A percentile compares a stretch with the other conserved stretches of the same genome.
These are phyloP conservation scores for Anguilla pacifica DNA, from an alignment of 2,797 vertebrate species.

Conservation along the genomic window DNA sequence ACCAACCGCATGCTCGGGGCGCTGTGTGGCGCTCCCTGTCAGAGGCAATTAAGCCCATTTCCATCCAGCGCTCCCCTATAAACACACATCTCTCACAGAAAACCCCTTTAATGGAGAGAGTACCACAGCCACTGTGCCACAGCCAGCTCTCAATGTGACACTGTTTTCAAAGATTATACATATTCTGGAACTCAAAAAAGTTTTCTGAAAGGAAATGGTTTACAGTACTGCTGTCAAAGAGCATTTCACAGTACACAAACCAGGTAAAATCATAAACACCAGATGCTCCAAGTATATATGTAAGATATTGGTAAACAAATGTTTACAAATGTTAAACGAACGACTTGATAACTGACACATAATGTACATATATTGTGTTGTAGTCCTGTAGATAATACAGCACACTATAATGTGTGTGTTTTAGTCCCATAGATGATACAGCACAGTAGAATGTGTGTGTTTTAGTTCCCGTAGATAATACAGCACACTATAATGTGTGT, in stretches of 20 bases:
- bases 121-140: slow-evolving; percentile 14
- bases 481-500: background rate
- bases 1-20: slow-evolving; percentile 14
- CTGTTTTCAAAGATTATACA: background rate
- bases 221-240: background rate
- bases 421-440: background rate
- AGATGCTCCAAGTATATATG: background rate
- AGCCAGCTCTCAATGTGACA: slow-evolving; percentile 29
- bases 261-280: background rate
- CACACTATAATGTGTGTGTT: background rate
- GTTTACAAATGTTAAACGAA: background rate
- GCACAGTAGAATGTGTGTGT: background rate
- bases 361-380: background rate
- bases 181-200: background rate
- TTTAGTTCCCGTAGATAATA: background rate
- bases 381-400: background rate
- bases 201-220: background rate
- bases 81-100: slow-evolving; percentile 27
- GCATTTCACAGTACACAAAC: background rate
- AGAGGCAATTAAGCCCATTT: slow-evolving; percentile 29
- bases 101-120: slow-evolving; percentile 38
- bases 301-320: background rate
- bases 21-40: slow-evolving; percentile 4
- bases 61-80: background rate
- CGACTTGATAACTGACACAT: background rate